A percentile compares a stretch with the other conserved stretches of the same genome.
Conservation (phyloP, 2,797 vertebrate species). For the Bryconaethiops microstoma region DNA sequence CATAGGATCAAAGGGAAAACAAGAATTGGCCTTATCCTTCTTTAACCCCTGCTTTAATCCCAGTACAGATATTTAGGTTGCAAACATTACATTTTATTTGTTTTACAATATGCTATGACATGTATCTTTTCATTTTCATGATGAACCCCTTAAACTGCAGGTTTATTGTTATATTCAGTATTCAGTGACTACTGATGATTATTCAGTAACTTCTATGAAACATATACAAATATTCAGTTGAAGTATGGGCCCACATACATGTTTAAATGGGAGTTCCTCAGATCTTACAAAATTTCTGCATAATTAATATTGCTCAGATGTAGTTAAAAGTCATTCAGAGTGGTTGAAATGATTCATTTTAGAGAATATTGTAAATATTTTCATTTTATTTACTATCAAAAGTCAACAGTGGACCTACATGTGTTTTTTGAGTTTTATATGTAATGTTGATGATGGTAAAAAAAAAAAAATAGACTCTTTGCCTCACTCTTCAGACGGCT, state of each 20-base stretch:
- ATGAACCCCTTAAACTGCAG: not conserved
- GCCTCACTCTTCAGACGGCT: too few relatives aligned
- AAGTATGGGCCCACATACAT: not conserved
- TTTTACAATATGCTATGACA: not conserved
- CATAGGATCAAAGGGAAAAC: conserved; percentile 18
- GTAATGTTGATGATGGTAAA: too few relatives aligned
- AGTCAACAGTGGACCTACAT: not conserved
- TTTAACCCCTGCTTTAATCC: not conserved
- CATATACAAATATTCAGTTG: not conserved
- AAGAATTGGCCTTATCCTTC: conserved; percentile 1
- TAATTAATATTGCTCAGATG: not conserved
- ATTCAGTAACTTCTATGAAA: not conserved
- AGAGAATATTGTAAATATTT: not conserved
- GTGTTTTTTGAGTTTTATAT: not conserved
- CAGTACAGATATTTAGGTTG: not conserved
- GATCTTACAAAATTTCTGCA: not conserved
- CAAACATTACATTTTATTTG: not conserved
- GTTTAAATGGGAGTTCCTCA: not conserved
- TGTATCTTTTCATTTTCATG: not conserved
- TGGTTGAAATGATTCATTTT: not conserved
- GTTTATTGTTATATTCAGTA: too few relatives aligned
- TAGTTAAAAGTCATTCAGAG: not conserved
- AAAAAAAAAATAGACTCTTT: too few relatives aligned
- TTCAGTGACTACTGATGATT: not conserved
- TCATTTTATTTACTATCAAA: not conserved